A percentile compares a stretch with the other conserved stretches of the same genome.
phyloP scores from a whole-genome alignment of 2,113 vertebrate species.

The Semnornis frantzii region DNA sequence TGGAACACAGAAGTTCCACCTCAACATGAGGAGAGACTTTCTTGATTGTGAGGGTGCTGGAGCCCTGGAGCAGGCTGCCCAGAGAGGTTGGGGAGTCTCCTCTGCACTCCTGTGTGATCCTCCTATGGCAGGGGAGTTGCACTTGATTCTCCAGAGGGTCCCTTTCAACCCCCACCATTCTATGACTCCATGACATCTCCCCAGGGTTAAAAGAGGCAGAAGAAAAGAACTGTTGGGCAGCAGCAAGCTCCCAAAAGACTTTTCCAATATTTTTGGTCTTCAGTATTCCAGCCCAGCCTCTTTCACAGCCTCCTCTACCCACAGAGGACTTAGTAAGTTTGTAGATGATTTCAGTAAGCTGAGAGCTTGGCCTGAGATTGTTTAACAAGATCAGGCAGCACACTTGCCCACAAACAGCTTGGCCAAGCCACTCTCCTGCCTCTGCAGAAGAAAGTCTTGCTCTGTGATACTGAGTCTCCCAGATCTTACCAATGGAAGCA shows the following conservation, averaged over 20 bases:
- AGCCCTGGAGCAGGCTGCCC: too few relatives aligned
- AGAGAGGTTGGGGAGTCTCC: too few relatives aligned
- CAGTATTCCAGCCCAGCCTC: neutral
- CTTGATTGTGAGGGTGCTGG: too few relatives aligned
- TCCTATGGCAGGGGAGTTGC: too few relatives aligned
- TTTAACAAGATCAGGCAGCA: neutral
- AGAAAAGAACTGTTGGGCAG: neutral
- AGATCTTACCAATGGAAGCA: neutral
- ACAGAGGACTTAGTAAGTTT: neutral
- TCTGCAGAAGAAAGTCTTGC: neutral
- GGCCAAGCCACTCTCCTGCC: neutral
- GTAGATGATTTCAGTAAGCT: neutral
- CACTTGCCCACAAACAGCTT: neutral
- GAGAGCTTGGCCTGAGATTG: neutral
- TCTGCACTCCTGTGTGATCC: too few relatives aligned
- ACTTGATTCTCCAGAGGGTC: too few relatives aligned
- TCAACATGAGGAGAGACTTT: too few relatives aligned
- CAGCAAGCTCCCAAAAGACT: neutral
- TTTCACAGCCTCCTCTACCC: neutral
- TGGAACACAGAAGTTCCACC: too few relatives aligned
- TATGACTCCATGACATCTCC: neutral
- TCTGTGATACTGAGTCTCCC: neutral
- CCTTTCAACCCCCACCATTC: too few relatives aligned
- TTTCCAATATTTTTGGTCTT: neutral
- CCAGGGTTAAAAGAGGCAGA: neutral